Conservation (phyloP, 1,140 invertebrate species). For the Atta colombica region DNA sequence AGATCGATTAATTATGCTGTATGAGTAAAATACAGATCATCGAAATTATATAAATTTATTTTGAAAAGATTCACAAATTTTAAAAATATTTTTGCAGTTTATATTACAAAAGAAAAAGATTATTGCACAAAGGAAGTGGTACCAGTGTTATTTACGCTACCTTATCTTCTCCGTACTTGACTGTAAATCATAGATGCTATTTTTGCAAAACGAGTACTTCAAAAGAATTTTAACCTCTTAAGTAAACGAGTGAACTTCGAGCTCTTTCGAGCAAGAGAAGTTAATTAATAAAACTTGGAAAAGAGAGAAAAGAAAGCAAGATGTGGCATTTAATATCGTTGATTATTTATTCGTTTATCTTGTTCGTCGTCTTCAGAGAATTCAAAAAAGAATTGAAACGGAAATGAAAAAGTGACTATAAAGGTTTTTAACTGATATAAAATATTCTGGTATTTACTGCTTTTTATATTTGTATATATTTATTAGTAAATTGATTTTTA, state of each 20-base stretch:
- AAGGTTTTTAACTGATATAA: background rate
- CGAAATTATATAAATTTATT: background rate
- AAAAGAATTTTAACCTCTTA: constrained; percentile 39
- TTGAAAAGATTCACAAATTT: background rate
- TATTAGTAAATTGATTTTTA: background rate
- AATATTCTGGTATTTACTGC: too few species aligned
- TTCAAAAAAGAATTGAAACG: constrained; percentile 63
- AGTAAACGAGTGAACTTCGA: background rate
- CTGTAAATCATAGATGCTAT: constrained; percentile 33
- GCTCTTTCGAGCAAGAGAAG: constrained; percentile 4
- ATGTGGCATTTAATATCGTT: constrained; percentile 67
- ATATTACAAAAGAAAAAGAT: background rate
- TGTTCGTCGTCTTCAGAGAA: constrained; percentile 38
- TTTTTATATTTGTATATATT: background rate
- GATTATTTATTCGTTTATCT: constrained; percentile 66
- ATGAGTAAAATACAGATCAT: background rate
- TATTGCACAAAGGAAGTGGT: constrained; percentile 1
- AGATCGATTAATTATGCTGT: background rate
- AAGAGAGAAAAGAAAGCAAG: background rate
- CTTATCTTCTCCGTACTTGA: background rate
- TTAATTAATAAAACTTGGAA: constrained; percentile 55
- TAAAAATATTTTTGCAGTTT: constrained; percentile 14
- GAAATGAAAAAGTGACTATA: constrained; percentile 62
- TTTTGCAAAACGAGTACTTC: constrained; percentile 42
- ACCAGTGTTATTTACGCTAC: constrained; percentile 8